These are phyloP conservation scores for Lineus longissimus DNA, from an alignment of 1,140 invertebrate genomes.

Conservation along the genomic window DNA sequence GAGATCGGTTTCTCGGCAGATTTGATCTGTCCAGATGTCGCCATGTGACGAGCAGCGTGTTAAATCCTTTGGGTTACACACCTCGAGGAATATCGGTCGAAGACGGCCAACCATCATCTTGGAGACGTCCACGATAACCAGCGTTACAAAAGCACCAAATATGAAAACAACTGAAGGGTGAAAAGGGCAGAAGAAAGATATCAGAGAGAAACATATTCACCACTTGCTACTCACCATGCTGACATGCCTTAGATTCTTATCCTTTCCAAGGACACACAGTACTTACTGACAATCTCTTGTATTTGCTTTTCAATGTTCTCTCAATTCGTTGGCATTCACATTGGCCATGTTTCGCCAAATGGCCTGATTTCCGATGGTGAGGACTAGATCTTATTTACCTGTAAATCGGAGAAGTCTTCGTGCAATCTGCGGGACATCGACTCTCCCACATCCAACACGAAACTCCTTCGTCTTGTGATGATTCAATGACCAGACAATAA, in stretches of 20 bases:
- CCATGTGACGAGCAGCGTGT: not conserved
- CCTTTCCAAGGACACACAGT: too few relatives aligned
- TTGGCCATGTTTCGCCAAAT: too few relatives aligned
- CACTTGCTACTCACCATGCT: too few relatives aligned
- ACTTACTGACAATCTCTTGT: too few relatives aligned
- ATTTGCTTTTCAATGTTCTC: too few relatives aligned
- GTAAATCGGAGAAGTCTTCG: slow-evolving; percentile 33
- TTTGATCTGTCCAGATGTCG: not conserved
- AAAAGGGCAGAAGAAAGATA: not conserved
- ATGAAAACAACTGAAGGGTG: slow-evolving; percentile 40
- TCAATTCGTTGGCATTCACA: too few relatives aligned
- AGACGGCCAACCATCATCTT: slow-evolving; percentile 42
- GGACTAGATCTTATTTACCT: slow-evolving; percentile 25
- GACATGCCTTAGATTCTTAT: too few relatives aligned
- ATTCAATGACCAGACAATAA: slow-evolving; percentile 36
- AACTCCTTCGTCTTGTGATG: slow-evolving; percentile 32
- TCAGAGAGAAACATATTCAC: too few relatives aligned
- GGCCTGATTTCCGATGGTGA: not conserved
- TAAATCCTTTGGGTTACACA: slow-evolving; percentile 21
- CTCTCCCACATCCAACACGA: slow-evolving; percentile 24
- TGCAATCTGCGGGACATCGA: slow-evolving; percentile 29
- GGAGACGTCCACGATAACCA: slow-evolving; percentile 43
- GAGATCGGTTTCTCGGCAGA: not conserved
- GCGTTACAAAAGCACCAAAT: slow-evolving; percentile 37
- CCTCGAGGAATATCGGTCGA: slow-evolving; percentile 40